Evolutionary conservation across 2,797 vertebrate species (phyloP).

Genomic region (Agapornis canus): DNA sequence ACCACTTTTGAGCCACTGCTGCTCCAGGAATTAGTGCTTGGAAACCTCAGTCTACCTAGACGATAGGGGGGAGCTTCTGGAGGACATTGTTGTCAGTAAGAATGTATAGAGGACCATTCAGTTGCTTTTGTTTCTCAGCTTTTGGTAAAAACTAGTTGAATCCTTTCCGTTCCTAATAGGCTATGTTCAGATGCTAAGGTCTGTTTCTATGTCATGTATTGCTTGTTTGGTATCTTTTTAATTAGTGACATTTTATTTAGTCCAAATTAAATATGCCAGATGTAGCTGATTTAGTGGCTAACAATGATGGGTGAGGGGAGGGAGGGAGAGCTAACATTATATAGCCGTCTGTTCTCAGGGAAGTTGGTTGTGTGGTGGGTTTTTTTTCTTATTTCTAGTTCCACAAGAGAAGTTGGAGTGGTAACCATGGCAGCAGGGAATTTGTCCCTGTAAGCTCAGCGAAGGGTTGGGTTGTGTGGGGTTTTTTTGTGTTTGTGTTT

Average conservation of each 20-base stretch:
- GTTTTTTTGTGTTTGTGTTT: conserved; percentile 15
- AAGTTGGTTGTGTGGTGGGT: neutral
- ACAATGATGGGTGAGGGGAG: conserved; percentile 37
- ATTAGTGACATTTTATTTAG: conserved; percentile 57
- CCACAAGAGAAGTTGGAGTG: conserved; percentile 46
- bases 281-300: conserved; percentile 54
- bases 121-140: conserved; percentile 37
- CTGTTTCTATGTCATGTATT: conserved; percentile 9
- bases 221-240: conserved; percentile 35
- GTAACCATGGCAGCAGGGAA: conserved; percentile 52
- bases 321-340: conserved; percentile 33
- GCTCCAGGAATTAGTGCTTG: conserved; percentile 13
- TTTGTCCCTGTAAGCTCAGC: conserved; percentile 41
- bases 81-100: neutral
- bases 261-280: conserved; percentile 48
- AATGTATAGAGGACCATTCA: neutral
- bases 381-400: conserved; percentile 19
- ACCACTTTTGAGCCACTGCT: neutral
- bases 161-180: conserved; percentile 12
- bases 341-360: conserved; percentile 54
- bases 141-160: conserved; percentile 20
- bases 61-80: neutral
- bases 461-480: conserved; percentile 20
- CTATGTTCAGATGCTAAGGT: neutral
- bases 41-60: neutral